Evolutionary conservation across 2,797 vertebrate species (phyloP), one percentile per base, ranked within the genome.

Genomic region (Urocyon cinereoargenteus): DNA sequence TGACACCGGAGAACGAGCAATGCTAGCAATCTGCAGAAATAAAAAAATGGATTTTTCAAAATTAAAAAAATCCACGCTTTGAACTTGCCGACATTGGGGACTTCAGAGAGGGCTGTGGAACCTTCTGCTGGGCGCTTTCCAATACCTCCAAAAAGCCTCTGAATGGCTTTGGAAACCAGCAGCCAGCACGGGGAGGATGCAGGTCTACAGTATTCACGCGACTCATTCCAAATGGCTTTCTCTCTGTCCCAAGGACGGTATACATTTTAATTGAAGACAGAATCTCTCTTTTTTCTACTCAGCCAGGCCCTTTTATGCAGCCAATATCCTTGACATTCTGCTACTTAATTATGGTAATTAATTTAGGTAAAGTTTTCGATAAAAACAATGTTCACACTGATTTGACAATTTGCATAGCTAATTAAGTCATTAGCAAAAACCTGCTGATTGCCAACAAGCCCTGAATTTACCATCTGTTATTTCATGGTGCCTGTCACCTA

Each of bases 361-460:
- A 99, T 99, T 99, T 99, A 99, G 99, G 99, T 99, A 99, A 99
- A 99, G 99, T 99, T 99, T 99, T 99, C 98, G 99, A 99, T 99
- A 99, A 99, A 99, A 99, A 99, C 99, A 99, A 99, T 99, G 99
- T 99, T 99, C 99, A 99, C 99, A 99, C 99, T 99, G 99, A 99
- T 99, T 99, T 99, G 99, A 99, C 99, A 99, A 99, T 99, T 99
- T 99, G 99, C 99, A 99, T 99, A 99, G 99, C 99, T 99, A 99
- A 99, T 99, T 99, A 99, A 99, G 99, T 99, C 99, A 99, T 99
- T 99, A 99, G 99, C 99, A 99, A 99, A 99, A 99, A 99, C 98
- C 98, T 98, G 99, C 99, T 99, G 99, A 99, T 99, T 99, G 99
- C 99, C 99, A 99, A 99, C 99, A 99, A 99, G 99, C 98, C 99